Conservation (phyloP, 2,888 invertebrate genomes). For the Oegoconia quadripuncta region DNA sequence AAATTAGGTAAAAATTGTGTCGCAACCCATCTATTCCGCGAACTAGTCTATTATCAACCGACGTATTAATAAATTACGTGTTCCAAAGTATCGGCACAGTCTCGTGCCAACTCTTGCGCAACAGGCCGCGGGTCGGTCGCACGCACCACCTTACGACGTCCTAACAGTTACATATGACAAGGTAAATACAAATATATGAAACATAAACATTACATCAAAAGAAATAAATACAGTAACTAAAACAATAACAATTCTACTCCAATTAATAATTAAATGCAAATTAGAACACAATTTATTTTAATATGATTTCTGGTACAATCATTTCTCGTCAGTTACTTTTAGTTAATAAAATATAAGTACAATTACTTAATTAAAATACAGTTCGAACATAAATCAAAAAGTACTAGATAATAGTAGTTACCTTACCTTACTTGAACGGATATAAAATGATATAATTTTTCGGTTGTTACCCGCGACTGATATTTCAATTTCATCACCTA, state of each 20-base stretch:
- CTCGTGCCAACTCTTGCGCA: constrained; percentile 68
- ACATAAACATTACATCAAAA: neutral
- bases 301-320: too few species aligned
- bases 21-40: constrained; percentile 12
- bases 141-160: constrained; percentile 1
- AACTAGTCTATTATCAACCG: constrained; percentile 36
- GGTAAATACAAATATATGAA: neutral
- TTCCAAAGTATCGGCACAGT: constrained; percentile 63
- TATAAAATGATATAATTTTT: too few species aligned
- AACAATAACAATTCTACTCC: too few species aligned
- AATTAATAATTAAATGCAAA: too few species aligned
- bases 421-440: too few species aligned
- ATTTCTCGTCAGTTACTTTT: neutral
- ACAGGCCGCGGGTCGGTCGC: constrained; percentile 50
- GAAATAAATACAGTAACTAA: neutral
- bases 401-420: too few species aligned
- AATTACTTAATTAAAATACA: too few species aligned
- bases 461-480: too few species aligned
- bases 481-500: too few species aligned
- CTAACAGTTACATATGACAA: constrained; percentile 1
- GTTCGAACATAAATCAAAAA: too few species aligned
- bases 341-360: neutral
- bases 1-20: neutral
- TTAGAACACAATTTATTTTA: too few species aligned
- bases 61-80: constrained; percentile 72